Conservation (phyloP, 1,140 invertebrate genomes). For the Helicoverpa zea region DNA sequence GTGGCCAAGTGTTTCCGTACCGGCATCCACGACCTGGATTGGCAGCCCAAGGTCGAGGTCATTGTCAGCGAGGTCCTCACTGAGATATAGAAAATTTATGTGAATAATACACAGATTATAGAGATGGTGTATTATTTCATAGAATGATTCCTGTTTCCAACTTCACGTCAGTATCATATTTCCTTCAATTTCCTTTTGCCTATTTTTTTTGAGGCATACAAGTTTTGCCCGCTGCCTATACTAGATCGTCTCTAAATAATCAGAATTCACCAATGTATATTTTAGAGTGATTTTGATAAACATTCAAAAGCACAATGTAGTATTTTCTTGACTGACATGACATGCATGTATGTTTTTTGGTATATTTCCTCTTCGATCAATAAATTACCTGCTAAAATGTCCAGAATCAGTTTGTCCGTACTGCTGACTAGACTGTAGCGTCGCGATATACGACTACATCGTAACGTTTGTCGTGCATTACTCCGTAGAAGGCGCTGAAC, state of each 20-base stretch:
- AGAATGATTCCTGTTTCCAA: background rate
- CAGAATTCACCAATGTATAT: too few species aligned
- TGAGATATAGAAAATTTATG: constrained; percentile 55
- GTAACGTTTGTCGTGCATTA: background rate
- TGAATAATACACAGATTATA: background rate
- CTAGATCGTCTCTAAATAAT: too few species aligned
- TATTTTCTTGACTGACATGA: background rate
- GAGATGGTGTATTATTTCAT: background rate
- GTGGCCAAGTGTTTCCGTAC: constrained; percentile 73
- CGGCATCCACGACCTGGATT: constrained; percentile 66
- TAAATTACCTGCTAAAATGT: background rate
- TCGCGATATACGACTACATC: background rate
- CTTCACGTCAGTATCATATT: background rate
- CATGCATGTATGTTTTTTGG: background rate
- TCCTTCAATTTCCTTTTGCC: background rate
- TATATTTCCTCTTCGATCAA: too few species aligned
- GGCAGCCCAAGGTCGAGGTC: constrained; percentile 71
- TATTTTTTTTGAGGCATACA: too few species aligned
- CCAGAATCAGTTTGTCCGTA: background rate
- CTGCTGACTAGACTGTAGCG: background rate
- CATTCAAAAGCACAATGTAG: too few species aligned
- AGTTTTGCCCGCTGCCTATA: too few species aligned
- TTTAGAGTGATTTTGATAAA: too few species aligned
- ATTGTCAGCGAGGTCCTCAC: constrained; percentile 68
- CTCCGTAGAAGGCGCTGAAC: constrained; percentile 11